These are phyloP conservation scores for Eulemur albifrons DNA, from an alignment of 2,797 vertebrate genomes.

Conservation along the genomic window DNA sequence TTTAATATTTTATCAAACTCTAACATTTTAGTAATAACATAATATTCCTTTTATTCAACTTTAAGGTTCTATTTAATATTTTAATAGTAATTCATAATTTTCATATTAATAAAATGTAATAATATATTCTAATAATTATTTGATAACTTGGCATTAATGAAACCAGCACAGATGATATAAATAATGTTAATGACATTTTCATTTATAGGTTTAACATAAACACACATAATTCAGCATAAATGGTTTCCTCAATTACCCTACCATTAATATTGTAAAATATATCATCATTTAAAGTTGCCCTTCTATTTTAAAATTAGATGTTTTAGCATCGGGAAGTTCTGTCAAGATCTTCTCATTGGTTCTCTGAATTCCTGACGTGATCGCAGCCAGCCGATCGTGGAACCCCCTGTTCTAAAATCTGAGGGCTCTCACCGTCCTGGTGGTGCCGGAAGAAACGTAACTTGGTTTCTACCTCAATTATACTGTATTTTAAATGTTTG, in stretches of 20 bases:
- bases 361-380: not conserved
- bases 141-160: not conserved
- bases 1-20: not conserved
- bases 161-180: not conserved
- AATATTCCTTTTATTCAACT: not conserved
- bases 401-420: not conserved
- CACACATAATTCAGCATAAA: not conserved
- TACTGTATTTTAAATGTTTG: not conserved
- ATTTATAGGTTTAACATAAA: not conserved
- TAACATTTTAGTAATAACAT: not conserved
- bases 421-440: not conserved
- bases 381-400: no score
- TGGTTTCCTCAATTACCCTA: not conserved
- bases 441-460: not conserved
- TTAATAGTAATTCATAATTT: not conserved
- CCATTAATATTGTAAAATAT: not conserved
- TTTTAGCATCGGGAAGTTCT: not conserved
- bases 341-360: not conserved
- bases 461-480: not conserved
- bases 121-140: not conserved
- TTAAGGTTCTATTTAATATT: not conserved
- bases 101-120: not conserved
- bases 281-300: not conserved
- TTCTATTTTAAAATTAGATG: not conserved
- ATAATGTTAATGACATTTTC: not conserved